Evolutionary conservation across 2,113 vertebrate genomes (phyloP).

Genomic region (Trochalopteron elliotii): DNA sequence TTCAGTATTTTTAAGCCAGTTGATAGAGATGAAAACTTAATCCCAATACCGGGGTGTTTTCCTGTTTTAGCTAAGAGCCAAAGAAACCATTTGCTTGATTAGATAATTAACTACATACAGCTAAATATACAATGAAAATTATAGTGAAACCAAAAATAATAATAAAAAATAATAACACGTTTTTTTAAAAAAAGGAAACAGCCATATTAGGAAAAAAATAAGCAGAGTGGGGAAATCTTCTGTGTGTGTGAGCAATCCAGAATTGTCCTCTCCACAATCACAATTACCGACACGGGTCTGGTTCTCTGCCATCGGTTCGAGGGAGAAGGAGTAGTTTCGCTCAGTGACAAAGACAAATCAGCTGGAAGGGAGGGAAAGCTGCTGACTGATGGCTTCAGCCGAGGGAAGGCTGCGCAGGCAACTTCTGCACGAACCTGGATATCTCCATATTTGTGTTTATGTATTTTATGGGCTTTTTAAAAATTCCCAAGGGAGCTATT

Average conservation of each 20-base stretch:
- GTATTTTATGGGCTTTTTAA: constrained; percentile 56
- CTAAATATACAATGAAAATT: constrained; percentile 58
- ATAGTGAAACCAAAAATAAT: constrained; percentile 28
- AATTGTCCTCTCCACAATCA: background rate
- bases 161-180: background rate
- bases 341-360: constrained; percentile 51
- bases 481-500: constrained; percentile 49
- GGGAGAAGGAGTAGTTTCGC: background rate
- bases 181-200: background rate
- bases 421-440: constrained; percentile 18
- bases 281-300: background rate
- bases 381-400: constrained; percentile 20
- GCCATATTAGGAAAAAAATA: background rate
- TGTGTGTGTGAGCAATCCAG: background rate
- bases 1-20: constrained; percentile 82
- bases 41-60: constrained; percentile 71
- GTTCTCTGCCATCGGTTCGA: background rate
- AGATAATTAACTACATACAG: constrained; percentile 56
- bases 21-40: constrained; percentile 82
- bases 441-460: constrained; percentile 64
- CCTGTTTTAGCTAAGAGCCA: constrained; percentile 62
- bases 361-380: constrained; percentile 14
- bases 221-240: constrained; percentile 1
- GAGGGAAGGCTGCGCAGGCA: constrained; percentile 16
- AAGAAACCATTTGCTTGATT: constrained; percentile 72